Evolutionary conservation across 2,797 vertebrate species (phyloP), one percentile per base, ranked within the genome.

Genomic region (Malurus splendens): DNA sequence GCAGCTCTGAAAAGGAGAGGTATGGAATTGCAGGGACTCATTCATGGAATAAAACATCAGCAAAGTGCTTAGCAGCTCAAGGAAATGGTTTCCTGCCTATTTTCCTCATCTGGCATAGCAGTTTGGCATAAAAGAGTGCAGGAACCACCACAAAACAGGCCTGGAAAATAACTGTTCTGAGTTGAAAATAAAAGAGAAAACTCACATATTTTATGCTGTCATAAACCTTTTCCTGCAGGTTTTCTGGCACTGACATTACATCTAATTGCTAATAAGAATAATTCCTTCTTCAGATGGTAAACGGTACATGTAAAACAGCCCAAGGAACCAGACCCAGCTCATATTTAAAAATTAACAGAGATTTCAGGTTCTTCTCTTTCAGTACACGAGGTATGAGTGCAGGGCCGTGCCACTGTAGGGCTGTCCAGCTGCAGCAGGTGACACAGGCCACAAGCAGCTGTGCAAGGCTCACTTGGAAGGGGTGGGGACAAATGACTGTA

Each of bases 321-420:
- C 1, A 3, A 87, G 61, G 28, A 91, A 61, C 56, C 19, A 86
- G 77, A 92, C 22, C 50, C 89, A 67, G 45, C 70, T 84, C 32
- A 10, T 91, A 88, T 78, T 95, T 91, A 89, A 96, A 79, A 95
- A 91, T 82, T 38, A 78, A 65, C 18, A 56, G 24, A 68, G 25
- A 55, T 86, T 50, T 76, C 38, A 52, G 6, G 41, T 79, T 75
- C 51, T 75, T 62, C 24, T 87, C 45, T 80, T 62, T 18, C 61
- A 77, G 27, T 32, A 30, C 61, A 71, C 0, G 1, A 36, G 36
- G 36, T 10, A 36, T 10, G 36, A 36, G 6, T 0, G 0, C 2
- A 3, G 28, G 50, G 45, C 30, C 30, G 9, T 6, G 38, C 13
- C 32, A 38, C 32, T 39, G 42, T 0, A 6, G 13, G 17, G n/a